Percentiles rank a stretch among this genome's conserved stretches.
Evolutionary conservation across 2,113 vertebrate genomes (phyloP).

Genomic region (Scatophagus argus): DNA sequence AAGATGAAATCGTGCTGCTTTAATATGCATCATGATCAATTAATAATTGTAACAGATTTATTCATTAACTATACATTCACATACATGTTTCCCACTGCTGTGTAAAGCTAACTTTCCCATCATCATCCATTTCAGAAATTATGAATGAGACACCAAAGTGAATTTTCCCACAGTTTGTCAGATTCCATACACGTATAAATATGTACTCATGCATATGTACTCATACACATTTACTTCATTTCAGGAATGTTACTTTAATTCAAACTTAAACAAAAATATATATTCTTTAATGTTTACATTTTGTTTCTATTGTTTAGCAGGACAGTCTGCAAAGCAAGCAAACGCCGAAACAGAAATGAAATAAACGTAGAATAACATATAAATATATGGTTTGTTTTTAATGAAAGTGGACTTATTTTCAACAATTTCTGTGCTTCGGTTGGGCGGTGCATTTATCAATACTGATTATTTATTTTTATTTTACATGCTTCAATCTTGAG

Average conservation of each 20-base stretch:
- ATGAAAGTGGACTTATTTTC: too few relatives aligned
- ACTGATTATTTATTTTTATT: neutral
- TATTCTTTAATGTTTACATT: neutral
- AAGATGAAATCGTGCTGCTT: neutral
- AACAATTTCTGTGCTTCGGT: too few relatives aligned
- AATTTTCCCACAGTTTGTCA: neutral
- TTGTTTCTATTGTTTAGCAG: neutral
- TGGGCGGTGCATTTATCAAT: neutral
- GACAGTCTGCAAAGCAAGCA: neutral
- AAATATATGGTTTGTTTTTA: too few relatives aligned
- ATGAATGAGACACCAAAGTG: neutral
- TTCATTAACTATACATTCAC: neutral
- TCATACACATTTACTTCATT: neutral
- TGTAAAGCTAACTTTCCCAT: neutral
- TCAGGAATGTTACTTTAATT: neutral
- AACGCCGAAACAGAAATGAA: neutral
- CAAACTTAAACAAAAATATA: neutral
- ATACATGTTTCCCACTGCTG: neutral
- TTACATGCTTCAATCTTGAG: neutral
- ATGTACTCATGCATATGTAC: neutral
- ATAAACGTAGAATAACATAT: neutral
- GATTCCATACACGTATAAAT: neutral
- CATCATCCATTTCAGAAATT: neutral
- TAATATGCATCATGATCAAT: neutral
- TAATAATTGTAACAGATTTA: neutral